Evolutionary conservation across 2,797 vertebrate genomes (phyloP).

Genomic region (Anabas testudineus): DNA sequence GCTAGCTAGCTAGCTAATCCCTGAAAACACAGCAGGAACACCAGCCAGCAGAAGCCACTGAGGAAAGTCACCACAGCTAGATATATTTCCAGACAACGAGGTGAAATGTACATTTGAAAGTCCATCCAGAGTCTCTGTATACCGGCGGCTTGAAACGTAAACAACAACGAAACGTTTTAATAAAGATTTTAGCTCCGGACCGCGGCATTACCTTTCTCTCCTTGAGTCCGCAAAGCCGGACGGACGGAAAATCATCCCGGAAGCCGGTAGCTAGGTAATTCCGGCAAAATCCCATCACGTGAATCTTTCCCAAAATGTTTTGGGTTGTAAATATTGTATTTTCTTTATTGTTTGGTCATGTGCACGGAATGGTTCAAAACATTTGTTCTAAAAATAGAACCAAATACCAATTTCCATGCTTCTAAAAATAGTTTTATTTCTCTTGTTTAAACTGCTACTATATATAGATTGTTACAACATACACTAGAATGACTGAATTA

Average conservation of each 20-base stretch:
- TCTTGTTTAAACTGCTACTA: no score
- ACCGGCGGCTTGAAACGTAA: conserved; percentile 39
- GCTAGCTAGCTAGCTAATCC: conserved; percentile 77
- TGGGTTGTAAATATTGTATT: background rate
- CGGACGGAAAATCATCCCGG: conserved; percentile 91
- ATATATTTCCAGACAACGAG: background rate
- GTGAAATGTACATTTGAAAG: background rate
- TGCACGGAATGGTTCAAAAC: no score
- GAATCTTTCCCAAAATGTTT: conserved; percentile 47
- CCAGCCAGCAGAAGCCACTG: conserved; percentile 43
- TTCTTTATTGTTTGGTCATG: background rate
- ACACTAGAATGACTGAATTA: no score
- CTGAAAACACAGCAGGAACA: conserved; percentile 74
- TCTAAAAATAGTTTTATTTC: no score
- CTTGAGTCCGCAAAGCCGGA: conserved; percentile 94
- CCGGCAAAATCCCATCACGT: conserved; percentile 82
- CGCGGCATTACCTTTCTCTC: conserved; percentile 90
- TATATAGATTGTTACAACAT: no score
- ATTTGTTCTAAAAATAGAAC: background rate
- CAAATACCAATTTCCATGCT: background rate
- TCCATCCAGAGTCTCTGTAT: accelerated
- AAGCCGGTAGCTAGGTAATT: conserved; percentile 87
- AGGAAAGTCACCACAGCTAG: conserved; percentile 53
- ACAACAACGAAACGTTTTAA: conserved; percentile 53
- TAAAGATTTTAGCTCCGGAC: conserved; percentile 35